Percentiles rank a stretch among this genome's conserved stretches.
Evolutionary conservation across 2,888 invertebrate genomes (phyloP).

Genomic region (Biston stratarius): DNA sequence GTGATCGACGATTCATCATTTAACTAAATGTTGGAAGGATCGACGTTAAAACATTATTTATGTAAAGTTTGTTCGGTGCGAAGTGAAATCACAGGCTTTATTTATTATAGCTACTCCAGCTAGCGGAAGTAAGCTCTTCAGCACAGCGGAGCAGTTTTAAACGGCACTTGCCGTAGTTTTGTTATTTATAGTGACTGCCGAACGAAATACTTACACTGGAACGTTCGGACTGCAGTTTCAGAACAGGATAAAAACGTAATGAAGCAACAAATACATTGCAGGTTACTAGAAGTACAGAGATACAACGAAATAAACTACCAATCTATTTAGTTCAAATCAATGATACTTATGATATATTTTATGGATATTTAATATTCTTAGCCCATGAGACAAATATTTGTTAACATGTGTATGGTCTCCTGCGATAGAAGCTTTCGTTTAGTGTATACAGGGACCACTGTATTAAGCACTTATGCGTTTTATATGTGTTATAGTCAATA

Average conservation of each 20-base stretch:
- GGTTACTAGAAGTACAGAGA: not conserved
- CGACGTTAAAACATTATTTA: slow-evolving; percentile 42
- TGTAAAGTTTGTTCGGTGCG: slow-evolving; percentile 51
- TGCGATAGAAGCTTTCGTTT: no score
- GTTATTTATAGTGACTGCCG: slow-evolving; percentile 55
- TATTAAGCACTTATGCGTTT: no score
- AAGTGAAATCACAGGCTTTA: slow-evolving; percentile 59
- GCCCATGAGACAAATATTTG: not conserved
- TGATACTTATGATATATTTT: no score
- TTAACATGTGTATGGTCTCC: no score
- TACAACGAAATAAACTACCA: not conserved
- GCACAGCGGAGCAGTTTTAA: slow-evolving; percentile 58
- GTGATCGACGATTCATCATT: no score
- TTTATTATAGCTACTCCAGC: slow-evolving; percentile 64
- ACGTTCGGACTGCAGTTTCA: slow-evolving; percentile 41
- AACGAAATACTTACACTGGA: slow-evolving; percentile 49
- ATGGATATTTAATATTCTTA: no score
- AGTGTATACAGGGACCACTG: no score
- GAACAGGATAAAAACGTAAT: slow-evolving; percentile 32
- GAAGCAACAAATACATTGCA: slow-evolving; percentile 16
- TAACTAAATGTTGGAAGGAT: not conserved
- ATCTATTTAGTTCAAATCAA: not conserved
- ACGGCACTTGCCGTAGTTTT: slow-evolving; percentile 55
- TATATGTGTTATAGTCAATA: no score
- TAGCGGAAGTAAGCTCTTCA: slow-evolving; percentile 65